A percentile compares a stretch with the other conserved stretches of the same genome.
Conservation (phyloP, 1,140 invertebrate species). For the Caenorhabditis remanei region DNA sequence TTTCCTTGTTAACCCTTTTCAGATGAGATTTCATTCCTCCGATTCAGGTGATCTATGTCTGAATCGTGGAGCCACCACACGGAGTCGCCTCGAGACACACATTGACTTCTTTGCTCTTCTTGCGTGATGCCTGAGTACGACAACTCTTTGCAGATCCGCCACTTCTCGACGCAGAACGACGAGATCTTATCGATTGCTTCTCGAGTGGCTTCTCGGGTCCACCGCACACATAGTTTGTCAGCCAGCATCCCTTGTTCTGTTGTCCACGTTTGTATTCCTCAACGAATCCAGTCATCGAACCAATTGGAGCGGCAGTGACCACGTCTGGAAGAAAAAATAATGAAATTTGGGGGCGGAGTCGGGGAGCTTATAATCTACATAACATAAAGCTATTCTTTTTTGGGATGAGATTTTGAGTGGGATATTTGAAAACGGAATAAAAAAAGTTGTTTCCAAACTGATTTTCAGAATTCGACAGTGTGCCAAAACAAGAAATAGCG, state of each 20-base stretch:
- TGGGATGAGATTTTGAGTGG: too few relatives aligned
- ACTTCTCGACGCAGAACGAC: background rate
- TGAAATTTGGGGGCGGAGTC: background rate
- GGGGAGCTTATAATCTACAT: too few relatives aligned
- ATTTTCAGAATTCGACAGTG: too few relatives aligned
- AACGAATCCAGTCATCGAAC: slow-evolving; percentile 11
- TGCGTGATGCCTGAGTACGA: background rate
- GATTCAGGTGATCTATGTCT: background rate
- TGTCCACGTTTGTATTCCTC: slow-evolving; percentile 8
- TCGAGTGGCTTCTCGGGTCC: background rate
- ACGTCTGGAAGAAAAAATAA: background rate
- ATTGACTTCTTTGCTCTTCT: slow-evolving; percentile 11
- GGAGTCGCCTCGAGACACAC: slow-evolving; percentile 8
- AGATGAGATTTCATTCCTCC: too few relatives aligned
- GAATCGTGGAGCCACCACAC: slow-evolving; percentile 4
- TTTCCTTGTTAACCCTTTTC: too few relatives aligned
- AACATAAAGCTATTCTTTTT: too few relatives aligned
- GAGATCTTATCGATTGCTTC: slow-evolving; percentile 14
- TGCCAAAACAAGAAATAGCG: too few relatives aligned
- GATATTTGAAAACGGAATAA: too few relatives aligned
- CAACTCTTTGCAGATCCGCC: background rate
- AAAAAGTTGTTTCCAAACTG: too few relatives aligned
- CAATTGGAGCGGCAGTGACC: slow-evolving; percentile 7
- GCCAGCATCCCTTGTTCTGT: background rate
- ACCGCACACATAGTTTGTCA: slow-evolving; percentile 28